Base-by-base conservation (phyloP, 2,113 vertebrate species). In the Pomatorhinus ruficollis region DNA sequence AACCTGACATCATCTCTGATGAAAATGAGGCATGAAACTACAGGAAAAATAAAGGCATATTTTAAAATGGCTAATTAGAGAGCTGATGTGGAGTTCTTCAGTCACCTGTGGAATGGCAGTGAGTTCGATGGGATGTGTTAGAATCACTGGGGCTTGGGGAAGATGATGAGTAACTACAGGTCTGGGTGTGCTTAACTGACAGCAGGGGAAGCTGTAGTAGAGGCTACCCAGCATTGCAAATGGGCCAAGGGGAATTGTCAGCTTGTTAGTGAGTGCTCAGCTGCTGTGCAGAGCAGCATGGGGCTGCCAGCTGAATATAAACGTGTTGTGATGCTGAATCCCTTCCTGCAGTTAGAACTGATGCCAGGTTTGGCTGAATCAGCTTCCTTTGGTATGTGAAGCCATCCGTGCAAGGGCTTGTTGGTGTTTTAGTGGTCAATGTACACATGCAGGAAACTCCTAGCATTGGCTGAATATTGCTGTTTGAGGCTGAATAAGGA, bases 191-290 rank as follows among this genome's bases (percentile, higher is more conserved):
- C 49, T 66, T n/a, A 22, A 22, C 31, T 56, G 78, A 39, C 74
- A 61, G 57, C 15, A 18, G 35, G 64, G 25, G 45, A 76, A 45
- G 22, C 71, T 44, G 28, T 12, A 10, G 24, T 10, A 11, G 65
- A 54, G 83, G n/a, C 37, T 42, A 1, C n/a, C 2, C n/a, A 4
- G 0, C 44, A 2, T 10, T 28, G 52, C 49, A 49, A 22, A n/a
- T 19, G 54, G 87, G 54, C 74, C 27, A 27, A 10, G 65, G 65
- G 74, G 50, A 70, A 6, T 37, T 35, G n/a, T 37, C 59, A 65
- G 5, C 45, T 2, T 12, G 13, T 45, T n/a, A 27, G 57, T 30
- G 60, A 63, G 53, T 7, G 37, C n/a, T 72, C 40, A 17, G 54
- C 64, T 74, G 56, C 37, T 24, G 45, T 2, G 3, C 31, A 5